These are phyloP conservation scores for Eupelmus urozonus DNA, from an alignment of 2,888 invertebrate genomes.

Conservation along the genomic window DNA sequence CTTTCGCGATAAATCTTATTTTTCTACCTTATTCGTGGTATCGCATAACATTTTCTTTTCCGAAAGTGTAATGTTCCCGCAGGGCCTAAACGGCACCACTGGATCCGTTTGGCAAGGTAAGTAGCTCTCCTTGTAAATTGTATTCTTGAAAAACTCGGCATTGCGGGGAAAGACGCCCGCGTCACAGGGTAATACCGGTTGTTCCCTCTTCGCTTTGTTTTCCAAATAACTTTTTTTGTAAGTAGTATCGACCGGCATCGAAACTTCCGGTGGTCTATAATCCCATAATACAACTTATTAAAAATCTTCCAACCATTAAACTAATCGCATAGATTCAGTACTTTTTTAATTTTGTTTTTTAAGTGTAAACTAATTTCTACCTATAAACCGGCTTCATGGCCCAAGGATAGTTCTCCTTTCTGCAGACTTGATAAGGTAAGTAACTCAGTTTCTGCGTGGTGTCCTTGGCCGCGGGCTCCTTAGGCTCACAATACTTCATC, in stretches of 20 bases:
- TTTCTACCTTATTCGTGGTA: constrained; percentile 75
- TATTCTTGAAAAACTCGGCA: constrained; percentile 58
- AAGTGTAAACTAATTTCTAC: constrained; percentile 36
- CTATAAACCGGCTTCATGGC: constrained; percentile 69
- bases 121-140: constrained; percentile 71
- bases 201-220: constrained; percentile 61
- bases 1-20: too few species aligned
- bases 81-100: constrained; percentile 66
- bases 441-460: constrained; percentile 75
- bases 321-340: too few species aligned
- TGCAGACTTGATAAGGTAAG: constrained; percentile 69
- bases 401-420: constrained; percentile 73
- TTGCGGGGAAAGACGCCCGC: constrained; percentile 62
- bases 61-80: constrained; percentile 65
- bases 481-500: constrained; percentile 68
- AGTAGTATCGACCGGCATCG: constrained; percentile 72
- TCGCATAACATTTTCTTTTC: constrained; percentile 69
- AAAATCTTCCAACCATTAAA: background rate
- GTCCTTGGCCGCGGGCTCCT: constrained; percentile 66
- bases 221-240: constrained; percentile 72
- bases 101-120: constrained; percentile 62
- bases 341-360: background rate
- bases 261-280: constrained; percentile 66
- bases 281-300: background rate
- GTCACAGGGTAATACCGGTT: constrained; percentile 64